These are phyloP conservation scores for Drosophila histrio DNA, from an alignment of 2,888 invertebrate species.

Conservation along the genomic window DNA sequence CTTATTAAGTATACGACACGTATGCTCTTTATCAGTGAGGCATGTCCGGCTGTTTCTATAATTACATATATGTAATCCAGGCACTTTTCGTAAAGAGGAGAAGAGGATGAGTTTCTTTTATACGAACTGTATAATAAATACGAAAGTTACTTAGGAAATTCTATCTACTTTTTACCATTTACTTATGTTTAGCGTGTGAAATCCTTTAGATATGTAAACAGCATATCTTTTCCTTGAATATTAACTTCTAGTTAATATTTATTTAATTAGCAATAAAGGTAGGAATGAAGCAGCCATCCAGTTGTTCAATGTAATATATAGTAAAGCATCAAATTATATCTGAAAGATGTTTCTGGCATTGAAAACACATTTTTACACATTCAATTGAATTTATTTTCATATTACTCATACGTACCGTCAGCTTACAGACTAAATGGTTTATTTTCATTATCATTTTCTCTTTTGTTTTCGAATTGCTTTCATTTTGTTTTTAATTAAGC, in stretches of 20 bases:
- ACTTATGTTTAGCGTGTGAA: too few species aligned
- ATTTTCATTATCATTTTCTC: slow-evolving; percentile 24
- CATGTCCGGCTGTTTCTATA: not conserved
- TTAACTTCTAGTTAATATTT: too few species aligned
- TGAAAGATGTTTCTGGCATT: not conserved
- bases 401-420: slow-evolving; percentile 60
- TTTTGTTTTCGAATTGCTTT: slow-evolving; percentile 24
- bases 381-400: slow-evolving; percentile 74
- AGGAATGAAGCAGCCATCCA: too few species aligned
- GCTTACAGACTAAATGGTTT: slow-evolving; percentile 64
- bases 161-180: not conserved
- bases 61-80: not conserved
- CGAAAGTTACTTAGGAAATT: too few species aligned
- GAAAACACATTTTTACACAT: slow-evolving; percentile 53
- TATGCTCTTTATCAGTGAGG: not conserved
- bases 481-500: slow-evolving; percentile 60
- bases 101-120: not conserved
- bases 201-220: too few species aligned
- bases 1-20: slow-evolving; percentile 7
- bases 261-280: too few species aligned
- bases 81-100: not conserved
- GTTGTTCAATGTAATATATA: too few species aligned
- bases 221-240: too few species aligned
- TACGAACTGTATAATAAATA: too few species aligned
- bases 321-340: too few species aligned